These are phyloP conservation scores for Belgica antarctica DNA, from an alignment of 2,888 invertebrate genomes.

Conservation along the genomic window DNA sequence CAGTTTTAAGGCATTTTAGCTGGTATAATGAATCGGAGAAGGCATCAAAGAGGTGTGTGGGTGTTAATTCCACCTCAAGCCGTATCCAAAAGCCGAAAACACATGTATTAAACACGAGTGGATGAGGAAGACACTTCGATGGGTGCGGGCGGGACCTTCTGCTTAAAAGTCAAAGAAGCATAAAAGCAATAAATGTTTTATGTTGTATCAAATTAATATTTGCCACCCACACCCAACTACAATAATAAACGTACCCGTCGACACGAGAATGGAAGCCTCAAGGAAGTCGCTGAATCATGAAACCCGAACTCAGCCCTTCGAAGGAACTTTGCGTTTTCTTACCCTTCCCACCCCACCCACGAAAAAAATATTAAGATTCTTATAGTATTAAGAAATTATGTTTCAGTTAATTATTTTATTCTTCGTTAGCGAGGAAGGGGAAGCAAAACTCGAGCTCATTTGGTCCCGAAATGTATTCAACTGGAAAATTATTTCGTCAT, in stretches of 20 bases:
- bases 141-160: not conserved
- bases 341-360: not conserved
- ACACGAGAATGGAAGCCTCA: not conserved
- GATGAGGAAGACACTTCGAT: not conserved
- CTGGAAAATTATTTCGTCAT: conserved; percentile 21
- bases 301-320: too few species aligned
- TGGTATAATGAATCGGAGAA: not conserved
- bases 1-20: conserved; percentile 15
- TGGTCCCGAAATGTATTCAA: not conserved
- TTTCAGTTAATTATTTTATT: conserved; percentile 30
- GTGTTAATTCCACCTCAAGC: not conserved
- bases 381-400: conserved; percentile 24
- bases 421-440: not conserved
- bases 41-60: too few species aligned
- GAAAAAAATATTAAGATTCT: conserved; percentile 19
- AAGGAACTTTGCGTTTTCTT: not conserved
- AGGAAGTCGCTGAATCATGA: too few species aligned
- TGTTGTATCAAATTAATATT: conserved; percentile 19
- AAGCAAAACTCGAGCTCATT: not conserved
- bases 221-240: not conserved
- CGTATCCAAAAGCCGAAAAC: not conserved
- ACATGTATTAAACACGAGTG: conserved; percentile 3
- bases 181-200: conserved; percentile 28
- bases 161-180: conserved; percentile 15
- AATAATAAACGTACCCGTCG: not conserved